These are phyloP conservation scores for Conus ventricosus DNA, from an alignment of 1,140 invertebrate species.

Conservation along the genomic window DNA sequence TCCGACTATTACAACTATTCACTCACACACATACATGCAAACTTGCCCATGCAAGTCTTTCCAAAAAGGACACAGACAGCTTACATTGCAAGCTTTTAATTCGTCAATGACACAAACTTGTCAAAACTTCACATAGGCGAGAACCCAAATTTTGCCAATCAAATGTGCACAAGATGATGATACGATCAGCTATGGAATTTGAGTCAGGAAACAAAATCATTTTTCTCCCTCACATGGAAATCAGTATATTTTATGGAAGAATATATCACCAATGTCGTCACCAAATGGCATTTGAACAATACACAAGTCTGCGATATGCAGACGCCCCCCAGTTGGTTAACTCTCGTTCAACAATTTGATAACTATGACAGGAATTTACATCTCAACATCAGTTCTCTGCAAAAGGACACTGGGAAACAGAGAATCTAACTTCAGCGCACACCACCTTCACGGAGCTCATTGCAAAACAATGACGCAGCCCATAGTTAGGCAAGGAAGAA, in stretches of 20 bases:
- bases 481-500: too few species aligned
- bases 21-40: too few species aligned
- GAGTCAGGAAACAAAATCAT: not conserved
- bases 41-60: too few species aligned
- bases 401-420: not conserved
- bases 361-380: not conserved
- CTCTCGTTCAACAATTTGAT: not conserved
- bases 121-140: slow-evolving; percentile 3
- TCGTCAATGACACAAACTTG: slow-evolving; percentile 6
- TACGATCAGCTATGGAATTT: slow-evolving; percentile 1
- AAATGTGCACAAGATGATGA: not conserved
- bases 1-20: too few species aligned
- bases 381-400: too few species aligned
- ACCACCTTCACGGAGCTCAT: too few species aligned
- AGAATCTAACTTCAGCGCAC: not conserved
- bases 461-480: too few species aligned
- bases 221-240: not conserved
- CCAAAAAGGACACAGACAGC: too few species aligned
- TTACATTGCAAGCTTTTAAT: slow-evolving; percentile 11
- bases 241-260: not conserved
- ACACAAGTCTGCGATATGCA: not conserved
- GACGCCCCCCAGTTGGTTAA: not conserved
- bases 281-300: not conserved
- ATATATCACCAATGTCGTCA: not conserved
- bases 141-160: not conserved